Base-by-base conservation (phyloP, 2,888 invertebrate genomes). In the Lycaena phlaeas region DNA sequence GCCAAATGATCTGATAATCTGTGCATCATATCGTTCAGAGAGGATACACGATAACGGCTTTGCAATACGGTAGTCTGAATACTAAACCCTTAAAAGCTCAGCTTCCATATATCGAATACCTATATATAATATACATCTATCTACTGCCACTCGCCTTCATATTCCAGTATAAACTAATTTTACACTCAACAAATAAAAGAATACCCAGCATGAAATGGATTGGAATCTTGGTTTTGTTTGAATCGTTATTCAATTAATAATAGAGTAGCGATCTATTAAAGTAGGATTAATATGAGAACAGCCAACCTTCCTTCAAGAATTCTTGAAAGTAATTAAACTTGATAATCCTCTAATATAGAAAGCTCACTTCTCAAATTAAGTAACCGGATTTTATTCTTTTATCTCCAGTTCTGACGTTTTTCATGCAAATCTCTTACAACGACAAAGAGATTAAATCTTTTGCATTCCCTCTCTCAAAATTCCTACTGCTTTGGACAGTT, bases 321-420 rank as follows among this genome's bases (percentile, higher is more conserved):
- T 62, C 56, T 59, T 51, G 61, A 64, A 75, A 74, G 66, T 71
- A 79, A 81, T 79, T 77, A 75, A 78, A 79, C 59, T 79, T 78
- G 65, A 68, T 78, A 81, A 78, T 78, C 75, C 70, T 53, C 54
- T 64, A 56, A 62, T 60, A 67, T 62, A 61, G 64, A 65, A 61
- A 57, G 55, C 56, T 54, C 55, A 57, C 57, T 61, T 67, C 69
- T 64, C 64, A 60, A 70, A 65, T 65, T 54, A 65, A 66, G 59
- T 55, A 59, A 51, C 42, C 49, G 61, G 64, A 66, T 64, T 66
- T 56, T 50, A 50, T 58, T 54, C 52, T 55, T 57, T 65, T 61
- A 68, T 65, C 58, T 54, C 36, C 41, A 43, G 51, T 45, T 41
- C 46, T 45, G 46, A 43, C 51, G 44, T 54, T 53, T 51, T 54